Evolutionary conservation across 2,888 invertebrate genomes (phyloP), one percentile per base, ranked within the genome.

Genomic region (Diplazon laetatorius): DNA sequence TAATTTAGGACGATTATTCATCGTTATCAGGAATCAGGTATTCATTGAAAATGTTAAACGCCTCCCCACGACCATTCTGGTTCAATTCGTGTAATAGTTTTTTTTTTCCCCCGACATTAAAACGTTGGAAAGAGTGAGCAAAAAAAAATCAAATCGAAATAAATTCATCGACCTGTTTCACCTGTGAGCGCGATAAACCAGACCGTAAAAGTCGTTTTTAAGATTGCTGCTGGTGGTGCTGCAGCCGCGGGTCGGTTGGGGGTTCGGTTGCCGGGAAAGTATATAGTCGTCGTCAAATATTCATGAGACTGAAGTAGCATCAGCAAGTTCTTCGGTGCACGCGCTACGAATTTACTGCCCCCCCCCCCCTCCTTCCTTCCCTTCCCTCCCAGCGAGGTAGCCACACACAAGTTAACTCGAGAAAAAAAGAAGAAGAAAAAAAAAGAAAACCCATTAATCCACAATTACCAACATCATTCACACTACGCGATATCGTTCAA

Each of bases 381-480:
- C n/a, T n/a, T n/a, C n/a, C n/a, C n/a, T n/a, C n/a, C n/a, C n/a
- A n/a, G 35, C 20, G 46, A 25, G 22, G 22, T 18, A 66, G 52
- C 37, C 44, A 18, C 52, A 52, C 66, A n/a, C n/a, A n/a, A n/a
- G 16, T 55, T 66, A 60, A 60, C 71, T 9, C 35, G 46, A 6
- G 62, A 52, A 72, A 72, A 37, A n/a, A n/a, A n/a, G n/a, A n/a
- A n/a, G n/a, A n/a, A n/a, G n/a, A n/a, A n/a, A n/a, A n/a, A n/a
- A n/a, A n/a, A n/a, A n/a, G n/a, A n/a, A n/a, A n/a, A n/a, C n/a
- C 37, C 59, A 76, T 72, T 62, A 62, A 71, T 66, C 39, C 52
- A 37, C 60, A 68, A 76, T 72, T 76, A 66, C 46, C 52, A 46
- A 60, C 14, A 60, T 60, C n/a, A 18, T 44, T 50, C 30, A 59